These are phyloP conservation scores for Xiphophorus maculatus DNA, from an alignment of 2,113 vertebrate species.

Conservation along the genomic window DNA sequence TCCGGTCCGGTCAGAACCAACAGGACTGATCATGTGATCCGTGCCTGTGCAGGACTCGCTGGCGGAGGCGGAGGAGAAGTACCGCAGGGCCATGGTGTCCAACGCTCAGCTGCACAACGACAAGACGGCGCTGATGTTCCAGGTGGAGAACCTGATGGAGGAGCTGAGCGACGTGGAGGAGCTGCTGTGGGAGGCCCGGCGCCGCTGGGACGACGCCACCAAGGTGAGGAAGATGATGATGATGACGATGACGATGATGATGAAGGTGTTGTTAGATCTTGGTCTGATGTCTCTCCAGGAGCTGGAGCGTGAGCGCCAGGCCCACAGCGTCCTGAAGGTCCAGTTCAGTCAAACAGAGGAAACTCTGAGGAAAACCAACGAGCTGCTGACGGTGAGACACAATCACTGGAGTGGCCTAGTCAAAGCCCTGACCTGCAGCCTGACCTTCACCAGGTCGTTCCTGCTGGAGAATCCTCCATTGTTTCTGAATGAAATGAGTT, in stretches of 20 bases:
- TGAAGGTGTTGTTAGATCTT: background rate
- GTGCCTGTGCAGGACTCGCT: constrained; percentile 83
- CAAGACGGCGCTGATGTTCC: constrained; percentile 92
- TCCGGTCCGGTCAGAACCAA: background rate
- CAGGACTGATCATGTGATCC: too few species aligned
- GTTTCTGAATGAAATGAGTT: too few species aligned
- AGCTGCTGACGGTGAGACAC: constrained; percentile 85
- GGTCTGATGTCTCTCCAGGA: constrained; percentile 72
- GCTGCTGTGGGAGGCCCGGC: constrained; percentile 85
- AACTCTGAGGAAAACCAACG: constrained; percentile 85
- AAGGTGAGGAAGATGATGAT: constrained; percentile 71
- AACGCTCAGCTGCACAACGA: constrained; percentile 96
- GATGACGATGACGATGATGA: background rate
- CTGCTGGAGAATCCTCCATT: too few species aligned
- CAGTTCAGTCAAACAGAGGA: constrained; percentile 88
- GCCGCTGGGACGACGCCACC: constrained; percentile 81
- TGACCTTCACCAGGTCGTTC: too few species aligned
- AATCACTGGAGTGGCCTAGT: background rate
- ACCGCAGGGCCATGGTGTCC: constrained; percentile 92
- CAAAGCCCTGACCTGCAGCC: too few species aligned
- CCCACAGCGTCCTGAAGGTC: constrained; percentile 84
- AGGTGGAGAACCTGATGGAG: constrained; percentile 91
- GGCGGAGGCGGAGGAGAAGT: constrained; percentile 88
- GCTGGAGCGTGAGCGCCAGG: constrained; percentile 85
- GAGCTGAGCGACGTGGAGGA: constrained; percentile 89